Evolutionary conservation across 1,140 invertebrate genomes (phyloP).

Genomic region (Pissodes strobi): DNA sequence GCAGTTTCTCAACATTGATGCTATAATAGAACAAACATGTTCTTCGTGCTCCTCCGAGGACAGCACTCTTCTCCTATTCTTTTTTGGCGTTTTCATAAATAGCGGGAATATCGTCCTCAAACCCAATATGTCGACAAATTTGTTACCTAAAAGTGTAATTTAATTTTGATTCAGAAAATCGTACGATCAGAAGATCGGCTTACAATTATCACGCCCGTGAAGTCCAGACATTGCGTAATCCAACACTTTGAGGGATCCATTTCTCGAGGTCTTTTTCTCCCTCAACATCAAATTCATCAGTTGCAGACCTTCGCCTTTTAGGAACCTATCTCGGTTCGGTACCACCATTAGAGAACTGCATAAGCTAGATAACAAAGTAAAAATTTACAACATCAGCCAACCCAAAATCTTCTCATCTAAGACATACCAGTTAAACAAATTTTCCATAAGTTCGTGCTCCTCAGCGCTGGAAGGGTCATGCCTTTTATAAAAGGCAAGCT

Average conservation of each 20-base stretch:
- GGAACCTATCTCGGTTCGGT: constrained; percentile 88
- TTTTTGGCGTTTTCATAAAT: constrained; percentile 98
- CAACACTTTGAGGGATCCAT: constrained; percentile 95
- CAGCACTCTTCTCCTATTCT: constrained; percentile 72
- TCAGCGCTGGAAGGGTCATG: constrained; percentile 90
- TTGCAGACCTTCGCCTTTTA: constrained; percentile 93
- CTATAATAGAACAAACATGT: constrained; percentile 93
- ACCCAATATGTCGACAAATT: constrained; percentile 98
- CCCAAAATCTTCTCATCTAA: neutral
- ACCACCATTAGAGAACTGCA: constrained; percentile 91
- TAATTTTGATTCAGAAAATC: neutral
- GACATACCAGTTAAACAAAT: constrained; percentile 83
- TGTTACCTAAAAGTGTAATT: constrained; percentile 67
- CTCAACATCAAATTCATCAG: constrained; percentile 96
- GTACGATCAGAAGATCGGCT: neutral
- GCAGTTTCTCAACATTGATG: constrained; percentile 91
- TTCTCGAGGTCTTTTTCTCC: constrained; percentile 95
- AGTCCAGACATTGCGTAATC: constrained; percentile 93
- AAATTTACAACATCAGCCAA: neutral
- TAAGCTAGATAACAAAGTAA: constrained; percentile 58
- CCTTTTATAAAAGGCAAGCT: constrained; percentile 92
- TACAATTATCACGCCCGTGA: constrained; percentile 77
- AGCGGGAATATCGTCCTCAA: constrained; percentile 95
- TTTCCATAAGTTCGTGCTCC: constrained; percentile 99
- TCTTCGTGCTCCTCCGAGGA: constrained; percentile 93